A percentile compares a stretch with the other conserved stretches of the same genome.
These are phyloP conservation scores for Chlorospingus flavigularis DNA, from an alignment of 2,797 vertebrate genomes.

Conservation along the genomic window DNA sequence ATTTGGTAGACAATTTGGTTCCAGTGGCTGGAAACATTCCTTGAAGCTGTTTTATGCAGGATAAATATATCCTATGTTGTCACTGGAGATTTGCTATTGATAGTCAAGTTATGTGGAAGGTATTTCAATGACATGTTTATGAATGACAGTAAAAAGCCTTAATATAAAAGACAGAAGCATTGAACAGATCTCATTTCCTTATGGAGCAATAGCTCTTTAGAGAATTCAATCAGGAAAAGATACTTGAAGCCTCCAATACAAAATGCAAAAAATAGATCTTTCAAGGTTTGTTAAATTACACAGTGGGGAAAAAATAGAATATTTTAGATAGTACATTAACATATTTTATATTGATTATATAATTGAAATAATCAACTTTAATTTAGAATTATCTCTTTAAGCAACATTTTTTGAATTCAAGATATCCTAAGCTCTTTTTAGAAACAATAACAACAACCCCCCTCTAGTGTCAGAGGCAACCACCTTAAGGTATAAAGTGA, in stretches of 20 bases:
- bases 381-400: background rate
- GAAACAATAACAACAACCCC: background rate
- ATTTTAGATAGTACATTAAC: background rate
- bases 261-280: background rate
- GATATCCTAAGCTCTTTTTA: background rate
- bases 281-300: background rate
- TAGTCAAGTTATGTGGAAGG: background rate
- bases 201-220: background rate
- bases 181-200: background rate
- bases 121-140: constrained; percentile 1
- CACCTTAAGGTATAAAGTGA: background rate
- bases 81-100: constrained; percentile 17
- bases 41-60: background rate
- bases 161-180: background rate
- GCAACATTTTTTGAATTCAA: background rate
- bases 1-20: background rate
- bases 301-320: accelerated
- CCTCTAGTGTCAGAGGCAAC: background rate
- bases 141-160: background rate
- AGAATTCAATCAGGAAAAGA: background rate
- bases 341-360: background rate
- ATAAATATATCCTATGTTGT: background rate
- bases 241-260: background rate
- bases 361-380: background rate
- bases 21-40: background rate